Conservation (phyloP, 2,113 vertebrate genomes). For the Engraulis encrasicolus region DNA sequence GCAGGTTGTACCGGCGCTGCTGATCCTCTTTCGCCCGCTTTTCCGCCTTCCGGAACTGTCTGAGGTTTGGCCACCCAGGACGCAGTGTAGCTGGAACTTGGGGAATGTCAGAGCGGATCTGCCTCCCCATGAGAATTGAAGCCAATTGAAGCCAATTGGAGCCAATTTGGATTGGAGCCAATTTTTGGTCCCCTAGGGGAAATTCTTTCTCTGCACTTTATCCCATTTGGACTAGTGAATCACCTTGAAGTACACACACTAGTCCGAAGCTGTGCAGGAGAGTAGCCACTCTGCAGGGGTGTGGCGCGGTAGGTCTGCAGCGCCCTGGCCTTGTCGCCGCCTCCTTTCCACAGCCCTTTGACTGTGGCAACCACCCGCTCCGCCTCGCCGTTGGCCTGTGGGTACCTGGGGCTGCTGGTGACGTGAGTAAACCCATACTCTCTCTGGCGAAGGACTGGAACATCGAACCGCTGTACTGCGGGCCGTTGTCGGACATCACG, state of each 20-base stretch:
- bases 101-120: neutral
- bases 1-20: slow-evolving; percentile 21
- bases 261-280: no score
- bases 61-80: slow-evolving; percentile 26
- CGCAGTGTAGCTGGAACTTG: neutral
- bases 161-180: no score
- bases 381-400: neutral
- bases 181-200: no score
- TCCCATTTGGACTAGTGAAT: no score
- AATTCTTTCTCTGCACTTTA: no score
- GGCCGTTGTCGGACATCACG: slow-evolving; percentile 27
- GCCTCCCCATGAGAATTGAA: no score
- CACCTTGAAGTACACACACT: no score
- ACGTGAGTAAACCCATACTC: slow-evolving; percentile 29
- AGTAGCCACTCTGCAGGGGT: no score
- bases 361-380: neutral
- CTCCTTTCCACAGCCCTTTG: slow-evolving; percentile 14
- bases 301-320: neutral
- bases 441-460: slow-evolving; percentile 22
- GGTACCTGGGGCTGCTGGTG: slow-evolving; percentile 9
- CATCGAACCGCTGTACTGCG: slow-evolving; percentile 10
- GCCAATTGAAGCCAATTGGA: no score
- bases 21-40: slow-evolving; percentile 42
- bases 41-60: no score
- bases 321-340: neutral